These are phyloP conservation scores for Papilio polyxenes DNA, from an alignment of 1,140 invertebrate genomes.

Conservation along the genomic window DNA sequence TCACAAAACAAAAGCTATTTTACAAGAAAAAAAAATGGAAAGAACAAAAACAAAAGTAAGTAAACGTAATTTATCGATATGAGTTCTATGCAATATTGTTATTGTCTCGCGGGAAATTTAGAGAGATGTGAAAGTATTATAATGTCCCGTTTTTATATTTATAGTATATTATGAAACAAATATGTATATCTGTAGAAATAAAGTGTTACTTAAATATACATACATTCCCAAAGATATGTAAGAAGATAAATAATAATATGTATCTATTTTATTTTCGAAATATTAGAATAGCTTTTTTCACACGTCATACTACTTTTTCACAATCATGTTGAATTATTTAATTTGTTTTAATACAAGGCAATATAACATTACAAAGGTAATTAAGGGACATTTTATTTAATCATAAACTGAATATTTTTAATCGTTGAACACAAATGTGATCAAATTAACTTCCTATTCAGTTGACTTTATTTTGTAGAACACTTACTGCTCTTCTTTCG, in stretches of 20 bases:
- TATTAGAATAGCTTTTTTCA: too few species aligned
- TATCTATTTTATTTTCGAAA: background rate
- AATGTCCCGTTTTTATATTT: conserved; percentile 33
- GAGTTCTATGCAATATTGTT: conserved; percentile 38
- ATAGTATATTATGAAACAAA: conserved; percentile 22
- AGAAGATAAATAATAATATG: background rate
- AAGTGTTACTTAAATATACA: background rate
- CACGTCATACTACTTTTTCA: too few species aligned
- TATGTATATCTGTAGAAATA: background rate
- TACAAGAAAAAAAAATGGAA: conserved; percentile 34
- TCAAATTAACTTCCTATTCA: background rate
- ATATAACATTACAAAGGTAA: background rate
- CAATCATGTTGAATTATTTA: too few species aligned
- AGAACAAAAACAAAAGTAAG: conserved; percentile 34
- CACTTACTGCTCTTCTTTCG: conserved; percentile 4
- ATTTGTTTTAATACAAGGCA: too few species aligned
- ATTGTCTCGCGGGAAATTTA: conserved; percentile 39
- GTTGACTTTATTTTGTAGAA: conserved; percentile 4
- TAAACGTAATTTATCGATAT: conserved; percentile 39
- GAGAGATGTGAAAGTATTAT: conserved; percentile 36
- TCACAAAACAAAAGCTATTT: conserved; percentile 36
- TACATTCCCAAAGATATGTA: background rate
- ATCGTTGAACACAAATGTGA: background rate
- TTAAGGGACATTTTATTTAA: background rate
- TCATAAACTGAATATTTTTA: background rate